Evolutionary conservation across 2,797 vertebrate species (phyloP), one percentile per base, ranked within the genome.

Genomic region (Clarias fuscus): DNA sequence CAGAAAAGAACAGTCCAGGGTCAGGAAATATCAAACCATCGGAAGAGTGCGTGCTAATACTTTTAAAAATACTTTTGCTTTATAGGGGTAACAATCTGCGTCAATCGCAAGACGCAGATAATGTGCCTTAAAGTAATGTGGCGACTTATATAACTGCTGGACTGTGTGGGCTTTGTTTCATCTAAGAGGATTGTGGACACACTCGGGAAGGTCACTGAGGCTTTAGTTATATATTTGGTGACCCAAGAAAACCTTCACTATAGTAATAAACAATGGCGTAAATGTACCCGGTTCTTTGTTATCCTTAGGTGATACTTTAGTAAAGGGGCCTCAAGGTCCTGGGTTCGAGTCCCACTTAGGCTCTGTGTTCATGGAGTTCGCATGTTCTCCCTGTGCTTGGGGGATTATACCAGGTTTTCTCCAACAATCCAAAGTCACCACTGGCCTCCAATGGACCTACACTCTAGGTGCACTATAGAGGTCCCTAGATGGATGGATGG

Each of bases 1-100:
- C 48, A 53, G 48, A 43, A 81, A 65, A 81, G 24, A 43, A 81
- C 78, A 27, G 78, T 33, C 81, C 64, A 37, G 81, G 81, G 64
- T 70, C 48, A 67, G 22, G 81, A 70, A 83, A 33, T 70, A 83
- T 83, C 56, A 75, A 24, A 71, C 37, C 33, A 53, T 83, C 68
- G 72, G 53, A 33, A 75, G 15, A 48, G 27, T 22, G 58, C 64
- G 40, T 67, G 24, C 71, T 77, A 77, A 77, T 84, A 22, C 70
- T 53, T 30, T 84, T 40, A n/a, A n/a, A n/a, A n/a, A n/a, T n/a
- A n/a, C n/a, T 24, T 56, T 33, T 84, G 58, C 48, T 67, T 62
- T 64, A n/a, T 48, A 53, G 24, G 17, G 24, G 24, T 14, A 77
- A 77, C 73, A 84, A 76, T 76, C 37, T 0, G 37, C 10, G 14